phyloP scores from a whole-genome alignment of 2,113 vertebrate genomes.

The Chlorodrepanis virens region DNA sequence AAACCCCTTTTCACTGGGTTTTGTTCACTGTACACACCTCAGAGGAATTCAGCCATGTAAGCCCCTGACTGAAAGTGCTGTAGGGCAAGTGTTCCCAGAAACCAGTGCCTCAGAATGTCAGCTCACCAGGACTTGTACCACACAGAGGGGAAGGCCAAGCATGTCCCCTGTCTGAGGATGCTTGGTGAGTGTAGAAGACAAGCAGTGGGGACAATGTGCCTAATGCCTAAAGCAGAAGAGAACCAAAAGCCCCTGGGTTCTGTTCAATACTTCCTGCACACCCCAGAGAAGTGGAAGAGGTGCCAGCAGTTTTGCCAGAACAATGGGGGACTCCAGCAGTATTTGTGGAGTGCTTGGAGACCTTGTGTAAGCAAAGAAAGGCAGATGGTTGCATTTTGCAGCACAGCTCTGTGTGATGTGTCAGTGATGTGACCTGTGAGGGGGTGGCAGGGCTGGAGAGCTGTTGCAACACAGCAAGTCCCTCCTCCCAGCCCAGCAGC shows the following conservation, averaged over 20 bases:
- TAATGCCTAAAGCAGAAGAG: neutral
- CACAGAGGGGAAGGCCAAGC: accelerated
- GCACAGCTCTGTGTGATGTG: neutral
- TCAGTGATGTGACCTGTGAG: neutral
- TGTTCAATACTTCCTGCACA: neutral
- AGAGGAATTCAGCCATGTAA: neutral
- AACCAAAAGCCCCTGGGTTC: neutral
- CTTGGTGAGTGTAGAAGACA: neutral
- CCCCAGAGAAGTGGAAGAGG: neutral
- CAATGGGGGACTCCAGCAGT: neutral
- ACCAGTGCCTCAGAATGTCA: neutral
- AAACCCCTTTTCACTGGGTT: neutral
- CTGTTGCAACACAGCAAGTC: neutral
- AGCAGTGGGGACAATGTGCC: neutral
- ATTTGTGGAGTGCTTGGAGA: neutral
- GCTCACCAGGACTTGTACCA: too few relatives aligned
- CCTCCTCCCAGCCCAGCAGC: neutral
- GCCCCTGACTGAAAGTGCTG: neutral
- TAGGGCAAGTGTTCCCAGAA: neutral
- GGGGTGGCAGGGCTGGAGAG: neutral
- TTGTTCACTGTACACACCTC: neutral
- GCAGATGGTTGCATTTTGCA: neutral
- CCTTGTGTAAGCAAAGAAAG: neutral
- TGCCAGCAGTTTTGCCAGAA: neutral
- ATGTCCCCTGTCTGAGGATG: accelerated